Conservation (phyloP, 2,113 vertebrate species). For the Piaya cayana region DNA sequence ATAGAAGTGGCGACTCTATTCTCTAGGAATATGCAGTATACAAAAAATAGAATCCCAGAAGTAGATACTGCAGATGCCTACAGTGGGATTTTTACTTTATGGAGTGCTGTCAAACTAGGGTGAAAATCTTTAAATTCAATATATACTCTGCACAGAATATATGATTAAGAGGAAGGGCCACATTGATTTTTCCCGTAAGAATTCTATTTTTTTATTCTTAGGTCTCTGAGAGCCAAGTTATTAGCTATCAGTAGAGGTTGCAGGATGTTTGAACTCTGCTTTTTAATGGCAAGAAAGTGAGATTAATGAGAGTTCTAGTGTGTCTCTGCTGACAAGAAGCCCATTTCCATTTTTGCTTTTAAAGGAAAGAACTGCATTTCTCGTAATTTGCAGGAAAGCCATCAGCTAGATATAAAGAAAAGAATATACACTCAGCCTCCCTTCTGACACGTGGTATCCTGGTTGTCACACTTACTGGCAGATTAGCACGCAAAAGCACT, state of each 20-base stretch:
- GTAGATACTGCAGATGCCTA: not conserved
- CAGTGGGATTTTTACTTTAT: not conserved
- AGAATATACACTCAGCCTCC: not conserved
- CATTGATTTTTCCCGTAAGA: constrained; percentile 26
- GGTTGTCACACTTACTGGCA: constrained; percentile 23
- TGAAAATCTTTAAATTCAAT: not conserved
- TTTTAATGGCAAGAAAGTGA: constrained; percentile 47
- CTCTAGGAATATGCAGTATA: not conserved
- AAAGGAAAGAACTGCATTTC: not conserved
- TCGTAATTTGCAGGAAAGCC: constrained; percentile 6
- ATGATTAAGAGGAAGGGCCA: not conserved
- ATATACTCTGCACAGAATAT: not conserved
- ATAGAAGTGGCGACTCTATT: not conserved
- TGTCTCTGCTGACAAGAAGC: constrained; percentile 54
- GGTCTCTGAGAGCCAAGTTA: constrained; percentile 46
- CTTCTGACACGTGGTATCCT: not conserved
- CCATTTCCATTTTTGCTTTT: constrained; percentile 49
- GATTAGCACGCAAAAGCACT: constrained; percentile 12
- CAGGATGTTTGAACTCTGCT: constrained; percentile 60
- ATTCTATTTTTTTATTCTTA: constrained; percentile 34
- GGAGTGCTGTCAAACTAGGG: not conserved
- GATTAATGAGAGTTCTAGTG: constrained; percentile 37
- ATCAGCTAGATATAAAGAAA: not conserved
- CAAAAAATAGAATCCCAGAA: not conserved
- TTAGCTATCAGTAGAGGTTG: constrained; percentile 65